Evolutionary conservation across 2,888 invertebrate genomes (phyloP).

Genomic region (Slavum lentiscoides): DNA sequence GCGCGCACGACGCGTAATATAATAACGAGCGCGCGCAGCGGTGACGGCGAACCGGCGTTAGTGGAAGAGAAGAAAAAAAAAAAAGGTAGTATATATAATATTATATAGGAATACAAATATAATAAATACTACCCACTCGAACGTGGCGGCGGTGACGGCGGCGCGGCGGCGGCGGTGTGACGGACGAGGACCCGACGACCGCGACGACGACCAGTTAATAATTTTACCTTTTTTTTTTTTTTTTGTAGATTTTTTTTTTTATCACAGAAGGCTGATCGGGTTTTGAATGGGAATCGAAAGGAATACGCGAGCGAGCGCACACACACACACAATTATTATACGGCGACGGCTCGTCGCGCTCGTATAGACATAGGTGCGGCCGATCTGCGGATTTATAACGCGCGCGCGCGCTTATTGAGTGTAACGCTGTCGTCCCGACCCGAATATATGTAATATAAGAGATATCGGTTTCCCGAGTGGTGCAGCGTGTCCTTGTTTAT

Average conservation of each 20-base stretch:
- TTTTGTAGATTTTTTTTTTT: not conserved
- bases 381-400: conserved; percentile 49
- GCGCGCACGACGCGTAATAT: too few relatives aligned
- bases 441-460: conserved; percentile 2
- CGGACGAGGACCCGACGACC: conserved; percentile 16
- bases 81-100: too few relatives aligned
- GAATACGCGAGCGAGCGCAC: not conserved
- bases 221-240: conserved; percentile 38
- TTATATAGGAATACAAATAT: too few relatives aligned
- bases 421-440: not conserved
- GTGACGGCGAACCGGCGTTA: too few relatives aligned
- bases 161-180: not conserved
- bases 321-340: not conserved
- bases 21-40: too few relatives aligned
- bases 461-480: conserved; percentile 49
- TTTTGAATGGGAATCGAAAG: conserved; percentile 41
- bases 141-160: not conserved
- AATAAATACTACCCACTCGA: conserved; percentile 43
- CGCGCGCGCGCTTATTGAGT: not conserved
- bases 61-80: too few relatives aligned
- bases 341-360: not conserved
- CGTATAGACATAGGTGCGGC: conserved; percentile 42
- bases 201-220: conserved; percentile 39
- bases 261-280: conserved; percentile 45
- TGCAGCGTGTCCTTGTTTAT: not conserved